These are phyloP conservation scores for Antitype chi DNA, from an alignment of 2,888 invertebrate genomes.

Conservation along the genomic window DNA sequence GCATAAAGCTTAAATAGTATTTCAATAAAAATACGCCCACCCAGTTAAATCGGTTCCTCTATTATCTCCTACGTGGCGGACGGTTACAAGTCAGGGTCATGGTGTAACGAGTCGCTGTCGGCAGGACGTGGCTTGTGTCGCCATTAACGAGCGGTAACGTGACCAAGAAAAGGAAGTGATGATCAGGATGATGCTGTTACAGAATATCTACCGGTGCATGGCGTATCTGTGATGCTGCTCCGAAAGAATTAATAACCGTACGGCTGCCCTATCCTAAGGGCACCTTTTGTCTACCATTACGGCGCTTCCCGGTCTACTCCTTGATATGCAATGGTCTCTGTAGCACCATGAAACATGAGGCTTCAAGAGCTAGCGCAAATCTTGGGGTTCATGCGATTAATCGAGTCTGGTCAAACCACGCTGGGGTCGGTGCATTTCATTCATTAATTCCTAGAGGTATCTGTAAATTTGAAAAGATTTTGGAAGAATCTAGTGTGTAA, in stretches of 20 bases:
- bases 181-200: neutral
- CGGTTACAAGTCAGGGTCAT: conserved; percentile 33
- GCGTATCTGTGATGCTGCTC: neutral
- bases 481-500: neutral
- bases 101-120: neutral
- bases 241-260: too few relatives aligned
- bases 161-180: conserved; percentile 10
- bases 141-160: conserved; percentile 12
- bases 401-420: too few relatives aligned
- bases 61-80: conserved; percentile 11
- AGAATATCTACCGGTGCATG: neutral
- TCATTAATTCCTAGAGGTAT: too few relatives aligned
- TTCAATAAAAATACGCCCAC: conserved; percentile 18
- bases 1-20: neutral
- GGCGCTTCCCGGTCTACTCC: too few relatives aligned
- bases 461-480: too few relatives aligned
- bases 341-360: too few relatives aligned
- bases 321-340: too few relatives aligned
- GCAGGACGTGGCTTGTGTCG: conserved; percentile 31
- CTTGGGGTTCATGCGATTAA: too few relatives aligned
- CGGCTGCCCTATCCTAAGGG: too few relatives aligned
- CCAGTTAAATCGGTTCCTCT: neutral
- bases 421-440: too few relatives aligned
- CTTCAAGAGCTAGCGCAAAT: too few relatives aligned
- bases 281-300: too few relatives aligned